A percentile compares a stretch with the other conserved stretches of the same genome.
These are phyloP conservation scores for Stenchaetothrips biformis DNA, from an alignment of 2,888 invertebrate genomes.

Conservation along the genomic window DNA sequence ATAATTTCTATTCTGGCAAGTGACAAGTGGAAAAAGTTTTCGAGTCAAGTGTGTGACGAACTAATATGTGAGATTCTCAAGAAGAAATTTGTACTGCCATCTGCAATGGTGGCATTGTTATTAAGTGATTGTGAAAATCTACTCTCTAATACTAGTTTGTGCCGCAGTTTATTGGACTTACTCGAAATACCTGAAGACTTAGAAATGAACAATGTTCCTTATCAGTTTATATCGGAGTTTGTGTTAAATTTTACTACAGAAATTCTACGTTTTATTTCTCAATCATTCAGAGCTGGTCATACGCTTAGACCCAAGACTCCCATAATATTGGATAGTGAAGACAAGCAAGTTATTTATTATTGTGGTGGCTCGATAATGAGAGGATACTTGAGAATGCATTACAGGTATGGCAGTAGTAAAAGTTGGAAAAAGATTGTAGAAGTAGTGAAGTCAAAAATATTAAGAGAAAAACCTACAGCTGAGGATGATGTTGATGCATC, in stretches of 20 bases:
- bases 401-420: neutral
- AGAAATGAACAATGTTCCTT: neutral
- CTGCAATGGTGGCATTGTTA: too few relatives aligned
- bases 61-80: neutral
- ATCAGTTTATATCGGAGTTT: neutral
- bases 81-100: neutral
- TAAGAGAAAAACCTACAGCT: neutral
- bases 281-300: neutral
- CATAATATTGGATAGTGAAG: neutral
- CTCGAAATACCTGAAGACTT: neutral
- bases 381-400: neutral
- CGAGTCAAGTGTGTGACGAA: neutral
- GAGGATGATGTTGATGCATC: neutral
- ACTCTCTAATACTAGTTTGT: neutral
- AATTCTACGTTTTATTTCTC: neutral
- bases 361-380: neutral
- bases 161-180: slow-evolving; percentile 1
- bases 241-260: neutral
- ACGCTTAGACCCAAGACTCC: neutral
- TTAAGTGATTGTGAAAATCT: neutral
- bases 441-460: neutral
- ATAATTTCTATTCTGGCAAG: neutral
- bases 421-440: neutral
- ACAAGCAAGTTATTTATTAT: neutral
- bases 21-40: neutral